Conservation (phyloP, 2,888 invertebrate species). For the Phoenoteleia sp. region DNA sequence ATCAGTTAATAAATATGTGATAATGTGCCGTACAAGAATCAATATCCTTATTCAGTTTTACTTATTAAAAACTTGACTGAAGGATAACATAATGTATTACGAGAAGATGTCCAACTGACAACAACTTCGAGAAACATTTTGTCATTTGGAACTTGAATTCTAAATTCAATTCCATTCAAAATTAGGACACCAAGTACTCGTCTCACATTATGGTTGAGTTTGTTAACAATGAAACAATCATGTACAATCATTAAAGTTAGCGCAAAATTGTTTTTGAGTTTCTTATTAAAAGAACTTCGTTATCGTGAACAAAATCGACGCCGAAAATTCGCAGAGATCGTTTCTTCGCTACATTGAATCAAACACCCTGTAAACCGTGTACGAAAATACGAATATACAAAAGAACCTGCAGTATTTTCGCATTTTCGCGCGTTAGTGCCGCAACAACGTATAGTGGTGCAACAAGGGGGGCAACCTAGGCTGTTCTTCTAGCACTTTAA, state of each 20-base stretch:
- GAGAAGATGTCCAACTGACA: constrained; percentile 24
- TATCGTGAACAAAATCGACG: constrained; percentile 17
- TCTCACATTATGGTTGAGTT: background rate
- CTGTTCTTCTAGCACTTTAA: constrained; percentile 91
- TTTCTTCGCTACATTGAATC: constrained; percentile 71
- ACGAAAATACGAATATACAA: constrained; percentile 21
- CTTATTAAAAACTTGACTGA: constrained; percentile 14
- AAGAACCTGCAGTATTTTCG: constrained; percentile 7
- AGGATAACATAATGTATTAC: background rate
- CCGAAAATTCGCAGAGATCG: constrained; percentile 43
- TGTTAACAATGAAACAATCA: background rate
- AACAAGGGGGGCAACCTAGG: constrained; percentile 88
- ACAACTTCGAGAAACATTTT: background rate
- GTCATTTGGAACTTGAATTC: constrained; percentile 43
- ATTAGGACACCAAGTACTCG: background rate
- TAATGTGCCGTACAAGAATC: constrained; percentile 22
- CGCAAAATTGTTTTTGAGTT: background rate
- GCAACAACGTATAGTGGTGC: constrained; percentile 85
- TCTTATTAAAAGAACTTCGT: background rate
- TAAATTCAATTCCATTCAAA: constrained; percentile 20
- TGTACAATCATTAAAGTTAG: background rate
- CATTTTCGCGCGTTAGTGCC: constrained; percentile 71
- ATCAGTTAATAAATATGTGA: background rate
- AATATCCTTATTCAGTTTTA: constrained; percentile 13
- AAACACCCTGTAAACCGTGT: constrained; percentile 77